Evolutionary conservation across 2,888 invertebrate species (phyloP).

Genomic region (Lysandra coridon): DNA sequence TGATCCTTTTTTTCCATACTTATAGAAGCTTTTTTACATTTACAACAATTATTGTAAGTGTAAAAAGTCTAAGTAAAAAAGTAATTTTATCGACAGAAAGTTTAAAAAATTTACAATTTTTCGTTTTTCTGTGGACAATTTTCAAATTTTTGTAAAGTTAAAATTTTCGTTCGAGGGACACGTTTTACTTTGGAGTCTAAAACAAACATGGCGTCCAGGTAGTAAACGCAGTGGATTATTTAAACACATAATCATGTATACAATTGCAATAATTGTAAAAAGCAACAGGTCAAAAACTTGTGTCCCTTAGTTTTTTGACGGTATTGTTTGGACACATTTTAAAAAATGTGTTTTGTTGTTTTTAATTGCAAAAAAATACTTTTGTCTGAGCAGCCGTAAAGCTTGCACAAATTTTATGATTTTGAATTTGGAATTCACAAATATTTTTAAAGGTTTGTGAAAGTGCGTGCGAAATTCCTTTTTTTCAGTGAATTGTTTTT

Average conservation of each 20-base stretch:
- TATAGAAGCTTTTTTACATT: too few species aligned
- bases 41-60: too few species aligned
- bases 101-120: too few species aligned
- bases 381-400: background rate
- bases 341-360: conserved; percentile 23
- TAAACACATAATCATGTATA: conserved; percentile 25
- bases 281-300: conserved; percentile 18
- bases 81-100: too few species aligned
- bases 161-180: background rate
- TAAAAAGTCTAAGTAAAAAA: too few species aligned
- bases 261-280: conserved; percentile 29
- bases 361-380: conserved; percentile 28
- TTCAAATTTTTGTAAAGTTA: background rate
- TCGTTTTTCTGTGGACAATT: background rate
- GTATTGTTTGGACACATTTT: conserved; percentile 16
- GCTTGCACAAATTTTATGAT: conserved; percentile 24
- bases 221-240: conserved; percentile 21
- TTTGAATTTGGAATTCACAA: background rate
- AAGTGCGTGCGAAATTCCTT: conserved; percentile 25
- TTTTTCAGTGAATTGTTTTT: background rate
- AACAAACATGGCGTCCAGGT: conserved; percentile 19
- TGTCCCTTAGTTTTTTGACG: conserved; percentile 3
- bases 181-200: background rate
- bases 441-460: background rate
- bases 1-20: too few species aligned